Evolutionary conservation across 1,140 invertebrate species (phyloP), one percentile per base, ranked within the genome.

Genomic region (Saccostrea glomerata): DNA sequence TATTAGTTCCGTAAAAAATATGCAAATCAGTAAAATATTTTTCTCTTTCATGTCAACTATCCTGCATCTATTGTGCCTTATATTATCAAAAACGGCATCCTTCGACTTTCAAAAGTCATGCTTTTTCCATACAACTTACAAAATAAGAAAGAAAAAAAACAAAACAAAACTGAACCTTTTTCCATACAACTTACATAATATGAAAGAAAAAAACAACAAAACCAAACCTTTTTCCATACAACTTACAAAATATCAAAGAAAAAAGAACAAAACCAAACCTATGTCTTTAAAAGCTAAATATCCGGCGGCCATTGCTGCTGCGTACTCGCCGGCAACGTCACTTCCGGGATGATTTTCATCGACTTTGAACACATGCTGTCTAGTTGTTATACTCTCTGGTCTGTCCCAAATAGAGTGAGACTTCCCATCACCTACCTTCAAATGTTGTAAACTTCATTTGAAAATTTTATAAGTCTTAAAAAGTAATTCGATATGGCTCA

Each of bases 1-100:
- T 47, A 47, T 47, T 47, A 0, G 9, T 47, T 47, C 9, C 47
- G 6, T 47, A 47, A 47, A 47, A 47, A 47, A 0, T 47, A 9
- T 47, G 47, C 47, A 47, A 6, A 9, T 47, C 30, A 47, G 47
- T 47, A 47, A 47, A 47, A 47, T 54, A 56, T 90, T 83, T 89
- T 90, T 92, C 17, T 91, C 93, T 88, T 96, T 96, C 1, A 94
- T 25, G 96, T 95, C 40, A 96, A 94, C 73, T 96, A 94, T 0
- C 96, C 96, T 17, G 94, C 94, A 5, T 96, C 95, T 3, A 97
- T 92, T 15, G 96, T 96, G 96, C 96, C 4, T 96, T 95, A 3
- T 96, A 96, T 92, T 97, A 96, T 2, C 95, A 96, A 5, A 96
- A 13, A 97, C 90, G 90, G 97, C 96, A 7, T 96, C 96, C 90